Evolutionary conservation across 2,113 vertebrate species (phyloP), one percentile per base, ranked within the genome.

Genomic region (Brienomyrus longianalis): DNA sequence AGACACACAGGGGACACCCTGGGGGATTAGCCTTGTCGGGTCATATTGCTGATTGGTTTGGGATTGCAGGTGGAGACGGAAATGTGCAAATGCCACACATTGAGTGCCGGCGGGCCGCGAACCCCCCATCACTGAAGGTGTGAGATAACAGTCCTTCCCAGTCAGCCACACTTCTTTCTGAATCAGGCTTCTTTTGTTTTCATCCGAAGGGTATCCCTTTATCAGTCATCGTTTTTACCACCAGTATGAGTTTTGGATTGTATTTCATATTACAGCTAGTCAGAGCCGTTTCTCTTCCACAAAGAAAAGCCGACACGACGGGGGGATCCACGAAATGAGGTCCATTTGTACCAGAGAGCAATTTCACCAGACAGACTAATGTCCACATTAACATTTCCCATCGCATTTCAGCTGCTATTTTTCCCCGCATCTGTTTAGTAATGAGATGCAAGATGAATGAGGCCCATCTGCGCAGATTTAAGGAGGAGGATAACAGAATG

Each of bases 311-410:
- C 0, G n/a, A 11, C 62, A 70, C 10, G n/a, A 27, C 23, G 5
- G 47, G 11, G 48, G 19, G 5, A 39, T 84, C 50, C 0, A 1
- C 15, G 0, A 56, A 35, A 54, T 87, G 85, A 87, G 85, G 27
- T 87, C 27, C 48, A 54, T 54, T 87, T 52, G n/a, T 87, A n/a
- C 23, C 7, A 2, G 51, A 13, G 50, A 27, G 45, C 47, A 86
- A 31, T 86, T 86, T 86, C 47, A 52, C n/a, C 84, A 86, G 84
- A 35, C 50, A 45, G 45, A 13, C 50, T 86, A 86, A 86, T 86
- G 84, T 48, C 23, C 83, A 47, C 83, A 84, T 84, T 86, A 86
- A 54, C 50, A 35, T 86, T 35, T 56, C 85, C 51, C 15, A 19
- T 17, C 27, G 7, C 51, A 56, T 54, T 54, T 87, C 85, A 35